Conservation (phyloP, 2,797 vertebrate species). For the Phalanger gymnotis region DNA sequence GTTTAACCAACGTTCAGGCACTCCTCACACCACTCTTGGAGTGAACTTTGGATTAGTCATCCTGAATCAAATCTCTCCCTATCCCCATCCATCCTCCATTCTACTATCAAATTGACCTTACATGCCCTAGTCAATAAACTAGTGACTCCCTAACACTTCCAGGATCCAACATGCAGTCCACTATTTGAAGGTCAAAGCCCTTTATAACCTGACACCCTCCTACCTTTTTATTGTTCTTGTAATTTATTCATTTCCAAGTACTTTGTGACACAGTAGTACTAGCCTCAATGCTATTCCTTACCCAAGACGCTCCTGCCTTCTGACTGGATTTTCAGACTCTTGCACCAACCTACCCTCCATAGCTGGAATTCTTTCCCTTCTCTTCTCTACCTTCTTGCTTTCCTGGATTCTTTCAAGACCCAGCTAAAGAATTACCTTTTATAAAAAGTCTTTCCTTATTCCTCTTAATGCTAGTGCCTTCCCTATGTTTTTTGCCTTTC, state of each 20-base stretch:
- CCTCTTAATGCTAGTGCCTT: not conserved
- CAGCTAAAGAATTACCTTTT: not conserved
- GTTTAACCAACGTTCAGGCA: not conserved
- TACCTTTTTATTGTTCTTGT: not conserved
- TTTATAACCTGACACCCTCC: not conserved
- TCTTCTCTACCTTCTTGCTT: not conserved
- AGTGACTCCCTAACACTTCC: not conserved
- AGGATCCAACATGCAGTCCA: not conserved
- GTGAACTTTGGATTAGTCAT: not conserved
- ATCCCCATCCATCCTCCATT: not conserved
- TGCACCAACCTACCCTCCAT: not conserved
- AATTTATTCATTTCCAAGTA: not conserved
- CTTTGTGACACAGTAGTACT: not conserved
- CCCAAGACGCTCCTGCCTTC: not conserved
- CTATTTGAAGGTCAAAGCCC: not conserved
- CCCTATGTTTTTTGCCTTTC: not conserved
- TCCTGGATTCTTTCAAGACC: not conserved
- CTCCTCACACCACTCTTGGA: not conserved
- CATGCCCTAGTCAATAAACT: not conserved
- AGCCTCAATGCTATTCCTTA: not conserved
- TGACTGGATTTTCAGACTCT: not conserved
- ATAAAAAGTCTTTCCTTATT: not conserved
- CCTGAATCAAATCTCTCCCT: not conserved
- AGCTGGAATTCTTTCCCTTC: not conserved
- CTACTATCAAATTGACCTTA: not conserved